Evolutionary conservation across 2,888 invertebrate genomes (phyloP).

Genomic region (Periphyllus acericola): DNA sequence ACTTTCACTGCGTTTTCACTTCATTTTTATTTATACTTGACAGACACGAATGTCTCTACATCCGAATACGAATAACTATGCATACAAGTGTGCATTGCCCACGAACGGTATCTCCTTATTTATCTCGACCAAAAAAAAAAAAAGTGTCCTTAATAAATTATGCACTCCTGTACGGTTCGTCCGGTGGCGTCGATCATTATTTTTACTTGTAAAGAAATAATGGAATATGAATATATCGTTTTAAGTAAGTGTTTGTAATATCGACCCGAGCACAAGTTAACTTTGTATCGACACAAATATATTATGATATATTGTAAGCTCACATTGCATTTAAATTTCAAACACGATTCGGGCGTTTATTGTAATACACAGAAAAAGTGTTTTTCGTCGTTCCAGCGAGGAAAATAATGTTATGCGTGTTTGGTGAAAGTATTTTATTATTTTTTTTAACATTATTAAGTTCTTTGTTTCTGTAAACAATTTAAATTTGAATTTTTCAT

Average conservation of each 20-base stretch:
- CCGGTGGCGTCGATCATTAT: neutral
- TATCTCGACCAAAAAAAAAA: neutral
- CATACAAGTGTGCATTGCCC: neutral
- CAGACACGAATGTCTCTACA: neutral
- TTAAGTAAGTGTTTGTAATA: too few species aligned
- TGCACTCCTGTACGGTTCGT: neutral
- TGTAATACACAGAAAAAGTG: neutral
- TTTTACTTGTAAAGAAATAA: too few species aligned
- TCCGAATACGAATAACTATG: neutral
- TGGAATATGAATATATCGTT: too few species aligned
- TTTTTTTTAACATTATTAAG: neutral
- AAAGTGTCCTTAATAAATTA: neutral
- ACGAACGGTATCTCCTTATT: neutral
- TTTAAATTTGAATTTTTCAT: neutral
- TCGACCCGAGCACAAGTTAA: too few species aligned
- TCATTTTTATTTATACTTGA: conserved; percentile 4
- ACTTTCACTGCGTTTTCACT: neutral
- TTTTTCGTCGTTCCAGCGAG: neutral
- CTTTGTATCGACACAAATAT: too few species aligned
- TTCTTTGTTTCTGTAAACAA: neutral
- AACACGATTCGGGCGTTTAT: neutral
- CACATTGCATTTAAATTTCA: neutral
- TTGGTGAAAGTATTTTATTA: too few species aligned
- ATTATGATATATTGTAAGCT: neutral
- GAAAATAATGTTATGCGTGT: neutral